Base-by-base conservation (phyloP, 2,888 invertebrate species). In the Fragum whitleyi region DNA sequence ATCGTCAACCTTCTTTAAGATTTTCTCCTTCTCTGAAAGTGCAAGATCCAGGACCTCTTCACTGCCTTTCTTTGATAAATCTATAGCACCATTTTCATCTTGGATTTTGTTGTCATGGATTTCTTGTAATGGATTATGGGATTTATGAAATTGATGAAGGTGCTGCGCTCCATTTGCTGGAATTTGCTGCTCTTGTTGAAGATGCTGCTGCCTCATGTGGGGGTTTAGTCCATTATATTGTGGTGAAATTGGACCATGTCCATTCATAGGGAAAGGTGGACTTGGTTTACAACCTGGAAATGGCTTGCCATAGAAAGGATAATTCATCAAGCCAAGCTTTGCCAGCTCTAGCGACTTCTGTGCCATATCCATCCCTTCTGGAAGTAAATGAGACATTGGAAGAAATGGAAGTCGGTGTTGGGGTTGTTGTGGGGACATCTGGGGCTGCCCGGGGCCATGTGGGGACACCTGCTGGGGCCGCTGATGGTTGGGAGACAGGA, bases 1-100 rank as follows among this genome's bases (percentile, higher is more conserved):
- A 55, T 87, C 83, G 14, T 77, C 79, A 11, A 69, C 74, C 61
- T 79, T 81, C 68, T 86, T 83, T 39, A 77, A 39, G 69, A 79
- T 75, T 57, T 86, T 86, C 57, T 87, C 83, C 69, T 84, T 83
- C 39, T 81, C 83, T n/a, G 77, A 74, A 47, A 83, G 75, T 14
- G 87, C 83, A 19, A 83, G 74, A 53, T 86, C 85, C 0, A 78
- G 61, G 28, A 79, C 85, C 74, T 87, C 86, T 19, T 83, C 81
- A 21, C 72, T 81, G 39, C 77, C 79, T 75, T 90, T 91, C 81
- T 90, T 91, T 77, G 89, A 88, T 61, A 92, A 83, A 85, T 92
- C 92, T 53, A 92, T 92, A 80, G 92, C 91, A 85, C 89, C 90
- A 73, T 85, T 83, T 70, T 82, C 83, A 36, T 88, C 89, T 74